Base-by-base conservation (phyloP, 1,140 invertebrate species). In the Drosophila parvula region DNA sequence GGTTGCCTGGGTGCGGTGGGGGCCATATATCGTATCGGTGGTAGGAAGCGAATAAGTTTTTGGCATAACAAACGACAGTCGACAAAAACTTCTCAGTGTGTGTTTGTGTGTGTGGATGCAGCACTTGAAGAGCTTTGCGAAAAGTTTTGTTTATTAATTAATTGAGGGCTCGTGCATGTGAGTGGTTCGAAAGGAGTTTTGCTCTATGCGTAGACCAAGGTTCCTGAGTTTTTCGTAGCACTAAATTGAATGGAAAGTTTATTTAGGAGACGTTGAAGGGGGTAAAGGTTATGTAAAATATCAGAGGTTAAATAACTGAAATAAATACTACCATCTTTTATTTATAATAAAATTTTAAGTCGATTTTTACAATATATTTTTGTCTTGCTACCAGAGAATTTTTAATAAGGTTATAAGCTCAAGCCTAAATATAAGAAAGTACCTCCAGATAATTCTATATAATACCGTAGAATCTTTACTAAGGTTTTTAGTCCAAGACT, bases 121-220 rank as follows among this genome's bases (percentile, higher is more conserved):
- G 67, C 67, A 50, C 69, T 73, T 40, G 69, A 71, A 55, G 53
- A 36, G 63, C 41, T 76, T 43, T 43, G 51, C 32, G 48, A 40
- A 86, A 86, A 88, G 76, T 86, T 86, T 79, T 89, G 84, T 89
- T 88, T 88, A 88, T 89, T 88, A 88, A 88, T 88, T 88, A 88
- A 88, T 89, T 86, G 79, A 68, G 78, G 83, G 63, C 59, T 81
- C 75, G 58, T 80, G 81, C 56, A 57, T 71, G 62, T 79, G 57
- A 58, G 78, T 48, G 50, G 38, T 30, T 44, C 14, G n/a, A 27
- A 27, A 48, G 18, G 45, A 38, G 61, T 48, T 51, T n/a, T 22
- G 53, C 56, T 51, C 32, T 18, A 40, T 38, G 10, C n/a, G 32
- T 16, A 12, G 41, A 22, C 11, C 14, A 41, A 44, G 18, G 41